Evolutionary conservation across 2,113 vertebrate species (phyloP).

Genomic region (Setophaga coronata): DNA sequence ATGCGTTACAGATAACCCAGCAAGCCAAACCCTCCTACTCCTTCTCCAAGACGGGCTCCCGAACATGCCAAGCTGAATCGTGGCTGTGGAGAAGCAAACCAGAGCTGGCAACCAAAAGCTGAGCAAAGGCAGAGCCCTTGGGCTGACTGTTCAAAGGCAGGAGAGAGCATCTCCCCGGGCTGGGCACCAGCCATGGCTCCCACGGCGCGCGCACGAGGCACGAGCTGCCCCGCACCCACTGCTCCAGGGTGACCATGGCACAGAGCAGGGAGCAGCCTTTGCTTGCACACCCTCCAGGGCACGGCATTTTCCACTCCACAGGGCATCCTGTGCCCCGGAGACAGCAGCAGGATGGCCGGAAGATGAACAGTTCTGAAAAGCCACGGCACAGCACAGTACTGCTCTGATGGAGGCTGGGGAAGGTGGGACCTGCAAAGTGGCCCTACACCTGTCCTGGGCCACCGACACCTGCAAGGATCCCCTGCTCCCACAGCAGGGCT

Average conservation of each 20-base stretch:
- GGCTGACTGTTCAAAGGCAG: background rate
- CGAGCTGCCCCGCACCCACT: rapidly evolving
- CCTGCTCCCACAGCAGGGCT: rapidly evolving
- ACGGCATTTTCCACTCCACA: background rate
- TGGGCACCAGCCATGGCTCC: rapidly evolving
- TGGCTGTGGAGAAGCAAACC: constrained; percentile 13
- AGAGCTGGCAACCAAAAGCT: constrained; percentile 23
- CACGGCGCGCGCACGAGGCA: rapidly evolving
- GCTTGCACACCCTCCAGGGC: background rate
- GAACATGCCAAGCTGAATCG: background rate
- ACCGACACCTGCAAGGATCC: background rate
- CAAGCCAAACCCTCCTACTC: background rate
- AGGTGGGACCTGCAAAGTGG: background rate
- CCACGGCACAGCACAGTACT: rapidly evolving
- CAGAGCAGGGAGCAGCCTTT: background rate
- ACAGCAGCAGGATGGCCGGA: background rate
- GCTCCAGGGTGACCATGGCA: rapidly evolving
- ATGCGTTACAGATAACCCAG: background rate
- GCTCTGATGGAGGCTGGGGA: background rate
- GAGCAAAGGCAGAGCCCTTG: background rate
- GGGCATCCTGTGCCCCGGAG: rapidly evolving
- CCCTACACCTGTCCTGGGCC: background rate
- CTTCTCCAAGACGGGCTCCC: background rate
- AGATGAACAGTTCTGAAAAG: rapidly evolving
- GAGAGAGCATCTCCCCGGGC: background rate